These are phyloP conservation scores for Leucophora obtusa DNA, from an alignment of 2,888 invertebrate genomes.

Conservation along the genomic window DNA sequence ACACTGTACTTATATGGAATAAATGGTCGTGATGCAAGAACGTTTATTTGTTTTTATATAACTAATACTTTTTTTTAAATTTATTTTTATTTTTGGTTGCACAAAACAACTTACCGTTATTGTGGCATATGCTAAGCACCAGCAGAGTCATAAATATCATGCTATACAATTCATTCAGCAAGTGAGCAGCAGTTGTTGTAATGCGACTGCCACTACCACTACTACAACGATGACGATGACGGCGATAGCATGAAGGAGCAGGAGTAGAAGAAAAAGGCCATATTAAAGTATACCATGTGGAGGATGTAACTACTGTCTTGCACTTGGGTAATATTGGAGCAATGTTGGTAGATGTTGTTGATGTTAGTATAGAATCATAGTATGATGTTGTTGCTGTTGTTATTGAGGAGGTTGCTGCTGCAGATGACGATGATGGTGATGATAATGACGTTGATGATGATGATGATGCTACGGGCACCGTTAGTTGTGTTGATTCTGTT, in stretches of 20 bases:
- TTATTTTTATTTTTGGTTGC: constrained; percentile 26
- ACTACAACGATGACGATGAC: neutral
- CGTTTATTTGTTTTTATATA: constrained; percentile 47
- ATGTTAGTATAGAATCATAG: neutral
- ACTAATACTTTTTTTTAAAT: constrained; percentile 6
- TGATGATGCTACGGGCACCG: neutral
- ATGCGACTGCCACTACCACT: neutral
- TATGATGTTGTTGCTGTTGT: neutral
- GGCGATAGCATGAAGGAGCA: neutral
- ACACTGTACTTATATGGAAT: neutral
- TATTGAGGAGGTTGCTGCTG: neutral
- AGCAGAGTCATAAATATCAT: constrained; percentile 60
- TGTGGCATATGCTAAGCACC: constrained; percentile 59
- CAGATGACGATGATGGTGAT: neutral
- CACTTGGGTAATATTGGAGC: constrained; percentile 1
- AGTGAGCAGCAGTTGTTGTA: constrained; percentile 31
- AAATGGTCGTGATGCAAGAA: constrained; percentile 17
- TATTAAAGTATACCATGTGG: constrained; percentile 1
- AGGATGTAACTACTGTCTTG: neutral
- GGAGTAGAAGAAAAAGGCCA: constrained; percentile 10
- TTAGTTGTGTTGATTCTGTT: constrained; percentile 9
- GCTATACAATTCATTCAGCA: constrained; percentile 52
- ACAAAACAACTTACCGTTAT: constrained; percentile 55
- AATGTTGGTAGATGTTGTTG: neutral
- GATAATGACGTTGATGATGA: neutral